Conservation (phyloP, 2,113 vertebrate species). For the Pogona vitticeps region DNA sequence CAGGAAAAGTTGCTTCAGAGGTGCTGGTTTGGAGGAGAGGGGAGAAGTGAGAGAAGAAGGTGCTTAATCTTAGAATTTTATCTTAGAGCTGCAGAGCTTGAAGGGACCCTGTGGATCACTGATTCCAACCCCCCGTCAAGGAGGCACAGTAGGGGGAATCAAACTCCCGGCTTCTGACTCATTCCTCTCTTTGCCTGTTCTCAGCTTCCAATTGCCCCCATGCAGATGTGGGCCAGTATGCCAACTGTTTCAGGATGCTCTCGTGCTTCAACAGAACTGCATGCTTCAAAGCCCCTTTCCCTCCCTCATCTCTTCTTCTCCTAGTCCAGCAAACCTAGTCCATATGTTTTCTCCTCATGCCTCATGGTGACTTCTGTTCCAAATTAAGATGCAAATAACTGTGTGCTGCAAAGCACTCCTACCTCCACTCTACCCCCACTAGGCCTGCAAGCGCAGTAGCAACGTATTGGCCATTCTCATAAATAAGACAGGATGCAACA, state of each 20-base stretch:
- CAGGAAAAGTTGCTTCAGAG: neutral
- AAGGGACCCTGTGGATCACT: no score
- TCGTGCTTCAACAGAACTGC: neutral
- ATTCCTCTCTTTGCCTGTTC: neutral
- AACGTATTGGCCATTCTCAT: conserved; percentile 4
- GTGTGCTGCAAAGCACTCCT: neutral
- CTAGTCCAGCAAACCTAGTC: neutral
- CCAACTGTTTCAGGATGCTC: neutral
- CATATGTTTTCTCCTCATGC: conserved; percentile 20
- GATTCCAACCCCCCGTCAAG: no score
- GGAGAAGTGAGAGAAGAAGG: no score
- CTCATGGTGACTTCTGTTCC: conserved; percentile 15
- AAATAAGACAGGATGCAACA: neutral
- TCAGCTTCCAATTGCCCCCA: neutral
- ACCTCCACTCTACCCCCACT: no score
- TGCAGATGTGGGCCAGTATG: neutral
- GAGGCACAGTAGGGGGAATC: no score
- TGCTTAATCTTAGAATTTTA: no score
- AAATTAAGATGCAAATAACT: conserved; percentile 29
- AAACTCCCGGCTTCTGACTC: no score
- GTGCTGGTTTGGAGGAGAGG: neutral
- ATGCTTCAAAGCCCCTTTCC: neutral
- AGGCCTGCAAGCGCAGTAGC: neutral
- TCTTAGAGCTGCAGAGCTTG: no score
- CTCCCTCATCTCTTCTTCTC: no score